A percentile compares a stretch with the other conserved stretches of the same genome.
These are phyloP conservation scores for Sinosuthora webbiana DNA, from an alignment of 2,113 vertebrate genomes.

Conservation along the genomic window DNA sequence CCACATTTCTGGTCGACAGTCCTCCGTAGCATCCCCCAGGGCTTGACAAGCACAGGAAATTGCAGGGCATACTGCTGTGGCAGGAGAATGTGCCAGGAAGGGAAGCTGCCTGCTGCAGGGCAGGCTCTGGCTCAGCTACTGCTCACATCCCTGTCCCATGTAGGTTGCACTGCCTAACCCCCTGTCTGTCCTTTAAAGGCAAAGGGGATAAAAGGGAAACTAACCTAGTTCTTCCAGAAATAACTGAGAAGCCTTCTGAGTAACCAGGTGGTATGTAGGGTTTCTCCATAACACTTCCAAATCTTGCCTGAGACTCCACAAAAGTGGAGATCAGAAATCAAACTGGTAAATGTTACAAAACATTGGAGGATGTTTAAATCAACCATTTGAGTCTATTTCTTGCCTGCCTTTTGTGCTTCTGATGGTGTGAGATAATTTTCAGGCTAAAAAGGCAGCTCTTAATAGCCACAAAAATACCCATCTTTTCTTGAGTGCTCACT, in stretches of 20 bases:
- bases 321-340: neutral
- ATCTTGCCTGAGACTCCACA: neutral
- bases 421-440: neutral
- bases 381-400: neutral
- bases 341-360: neutral
- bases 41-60: slow-evolving; percentile 28
- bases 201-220: neutral
- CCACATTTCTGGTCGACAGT: neutral
- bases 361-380: neutral
- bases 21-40: neutral
- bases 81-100: neutral
- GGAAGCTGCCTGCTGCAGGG: neutral
- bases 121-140: neutral
- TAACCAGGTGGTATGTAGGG: neutral
- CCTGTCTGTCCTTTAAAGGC: neutral
- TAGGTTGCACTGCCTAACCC: fast-evolving
- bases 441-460: neutral
- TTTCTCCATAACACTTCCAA: neutral
- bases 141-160: fast-evolving
- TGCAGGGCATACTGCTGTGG: neutral
- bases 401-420: neutral
- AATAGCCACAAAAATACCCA: neutral
- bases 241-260: neutral
- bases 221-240: neutral
- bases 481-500: neutral